Percentiles rank a stretch among this genome's conserved stretches.
These are phyloP conservation scores for Pelodiscus sinensis DNA, from an alignment of 2,113 vertebrate species.

Conservation along the genomic window DNA sequence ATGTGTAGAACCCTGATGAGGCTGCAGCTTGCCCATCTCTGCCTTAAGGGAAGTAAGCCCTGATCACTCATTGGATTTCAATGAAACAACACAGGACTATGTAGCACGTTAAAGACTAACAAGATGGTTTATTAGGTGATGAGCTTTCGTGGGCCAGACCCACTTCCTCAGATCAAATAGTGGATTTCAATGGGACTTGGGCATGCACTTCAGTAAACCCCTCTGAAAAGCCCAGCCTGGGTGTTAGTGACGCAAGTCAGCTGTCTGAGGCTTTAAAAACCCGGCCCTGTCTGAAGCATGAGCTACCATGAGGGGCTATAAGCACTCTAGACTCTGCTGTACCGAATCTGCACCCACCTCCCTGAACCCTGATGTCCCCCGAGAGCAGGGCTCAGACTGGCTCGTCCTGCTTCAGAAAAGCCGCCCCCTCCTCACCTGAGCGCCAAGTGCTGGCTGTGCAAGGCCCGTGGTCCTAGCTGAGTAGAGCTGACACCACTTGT, in stretches of 20 bases:
- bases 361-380: background rate
- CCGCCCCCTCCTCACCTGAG: background rate
- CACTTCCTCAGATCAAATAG: too few species aligned
- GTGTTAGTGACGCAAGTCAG: background rate
- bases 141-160: too few species aligned
- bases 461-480: background rate
- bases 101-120: too few species aligned
- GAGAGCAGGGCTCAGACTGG: background rate
- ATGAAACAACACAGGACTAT: too few species aligned
- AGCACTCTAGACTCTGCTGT: background rate
- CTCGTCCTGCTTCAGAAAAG: background rate
- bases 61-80: background rate
- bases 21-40: too few species aligned
- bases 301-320: background rate
- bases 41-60: background rate
- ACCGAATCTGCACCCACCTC: background rate
- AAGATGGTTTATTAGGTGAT: too few species aligned
- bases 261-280: background rate
- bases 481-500: background rate
- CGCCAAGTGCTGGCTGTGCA: background rate
- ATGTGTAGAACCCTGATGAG: too few species aligned
- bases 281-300: background rate
- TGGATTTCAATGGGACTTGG: background rate
- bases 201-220: background rate
- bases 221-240: conserved; percentile 44